Conservation (phyloP, 2,797 vertebrate species). For the Schizopygopsis pylzovi region DNA sequence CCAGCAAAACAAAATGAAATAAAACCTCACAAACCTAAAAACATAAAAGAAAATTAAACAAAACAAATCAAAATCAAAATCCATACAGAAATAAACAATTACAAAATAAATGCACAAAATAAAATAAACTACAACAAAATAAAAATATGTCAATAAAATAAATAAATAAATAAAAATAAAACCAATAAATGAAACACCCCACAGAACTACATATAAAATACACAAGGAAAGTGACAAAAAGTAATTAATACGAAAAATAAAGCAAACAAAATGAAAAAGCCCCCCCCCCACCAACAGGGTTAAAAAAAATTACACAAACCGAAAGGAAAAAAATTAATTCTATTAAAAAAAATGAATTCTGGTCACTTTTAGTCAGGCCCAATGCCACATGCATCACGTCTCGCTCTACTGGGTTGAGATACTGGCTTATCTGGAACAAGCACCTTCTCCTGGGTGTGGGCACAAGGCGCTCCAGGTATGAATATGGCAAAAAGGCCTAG, state of each 20-base stretch:
- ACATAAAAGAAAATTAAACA: neutral
- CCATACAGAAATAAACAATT: neutral
- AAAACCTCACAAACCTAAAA: neutral
- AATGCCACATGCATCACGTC: constrained; percentile 42
- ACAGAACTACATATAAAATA: neutral
- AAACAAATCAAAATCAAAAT: neutral
- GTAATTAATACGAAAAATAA: too few species aligned
- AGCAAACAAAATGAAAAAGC: too few species aligned
- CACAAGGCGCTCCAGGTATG: neutral
- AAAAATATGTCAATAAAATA: neutral
- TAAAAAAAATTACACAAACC: too few species aligned
- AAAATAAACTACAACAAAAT: neutral
- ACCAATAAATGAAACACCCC: neutral
- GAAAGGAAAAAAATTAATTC: too few species aligned
- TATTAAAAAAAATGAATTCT: neutral
- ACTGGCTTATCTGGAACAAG: constrained; percentile 49
- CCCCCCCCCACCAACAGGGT: too few species aligned
- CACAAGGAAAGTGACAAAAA: too few species aligned
- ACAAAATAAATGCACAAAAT: neutral
- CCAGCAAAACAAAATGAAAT: neutral
- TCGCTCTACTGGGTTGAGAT: constrained; percentile 51
- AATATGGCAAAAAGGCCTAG: neutral
- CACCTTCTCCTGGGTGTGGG: constrained; percentile 46
- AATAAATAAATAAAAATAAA: too few species aligned
- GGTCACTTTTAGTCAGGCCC: neutral